Evolutionary conservation across 2,888 invertebrate genomes (phyloP), one percentile per base, ranked within the genome.

Genomic region (Cacoxenus indagator): DNA sequence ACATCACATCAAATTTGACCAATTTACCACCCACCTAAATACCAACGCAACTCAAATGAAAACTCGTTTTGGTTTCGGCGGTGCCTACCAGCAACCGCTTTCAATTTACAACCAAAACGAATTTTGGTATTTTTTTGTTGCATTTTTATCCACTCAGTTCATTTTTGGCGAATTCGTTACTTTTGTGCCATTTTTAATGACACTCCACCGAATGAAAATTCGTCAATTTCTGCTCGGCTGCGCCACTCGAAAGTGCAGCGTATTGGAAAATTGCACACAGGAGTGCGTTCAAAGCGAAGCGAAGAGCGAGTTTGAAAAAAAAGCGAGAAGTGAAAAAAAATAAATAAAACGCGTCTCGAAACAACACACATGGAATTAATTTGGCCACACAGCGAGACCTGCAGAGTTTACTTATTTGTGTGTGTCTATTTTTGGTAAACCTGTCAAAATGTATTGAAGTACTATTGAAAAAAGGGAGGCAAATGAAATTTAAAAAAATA

Each of bases 261-360:
- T 73, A 76, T 77, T 77, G 83, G 74, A 84, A 83, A 82, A 75
- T 74, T 77, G 76, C 72, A 73, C 74, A 78, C 67, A 75, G 64
- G 76, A 78, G 78, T 75, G 73, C 69, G 57, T 57, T 65, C 64
- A 54, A 22, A 22, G 19, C 45, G n/a, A 43, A 43, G n/a, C 17
- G 11, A 22, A 51, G 17, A 48, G 6, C 8, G 17, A 48, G 17
- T 17, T 48, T n/a, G 6, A 48, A 48, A 48, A 48, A 19, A 48
- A 48, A 48, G 1, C n/a, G 19, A n/a, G 11, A 6, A 14, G 11
- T 6, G 6, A 48, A 48, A 37, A 37, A 37, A 37, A 11, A 37
- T 37, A 37, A 8, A 2, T 14, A 14, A 11, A 11, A 14, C 14
- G 14, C 37, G 14, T 37, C 1, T 14, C 11, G n/a, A 48, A 14